Conservation (phyloP, 2,113 vertebrate genomes). For the Struthio camelus region DNA sequence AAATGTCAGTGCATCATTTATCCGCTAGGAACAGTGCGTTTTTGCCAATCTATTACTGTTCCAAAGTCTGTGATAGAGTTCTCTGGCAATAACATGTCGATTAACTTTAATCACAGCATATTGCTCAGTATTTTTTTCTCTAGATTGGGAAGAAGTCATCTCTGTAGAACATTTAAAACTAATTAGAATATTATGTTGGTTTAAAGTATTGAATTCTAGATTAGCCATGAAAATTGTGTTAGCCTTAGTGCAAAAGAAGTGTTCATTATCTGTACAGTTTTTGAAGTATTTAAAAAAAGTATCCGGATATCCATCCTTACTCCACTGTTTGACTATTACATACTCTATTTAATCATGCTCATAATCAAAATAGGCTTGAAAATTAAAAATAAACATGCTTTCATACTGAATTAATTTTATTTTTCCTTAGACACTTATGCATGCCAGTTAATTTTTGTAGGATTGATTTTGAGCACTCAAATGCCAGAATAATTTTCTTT, state of each 20-base stretch:
- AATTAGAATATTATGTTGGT: background rate
- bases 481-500: background rate
- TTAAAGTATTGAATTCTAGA: background rate
- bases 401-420: background rate
- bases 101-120: background rate
- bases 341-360: background rate
- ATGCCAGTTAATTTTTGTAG: background rate
- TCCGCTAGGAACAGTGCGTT: background rate
- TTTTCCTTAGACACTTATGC: background rate
- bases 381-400: background rate
- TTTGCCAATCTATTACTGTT: background rate
- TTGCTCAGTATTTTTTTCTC: background rate
- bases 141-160: background rate
- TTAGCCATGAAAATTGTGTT: background rate
- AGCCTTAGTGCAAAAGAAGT: background rate
- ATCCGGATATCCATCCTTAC: background rate
- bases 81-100: background rate
- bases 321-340: background rate
- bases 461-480: background rate
- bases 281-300: background rate
- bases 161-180: background rate
- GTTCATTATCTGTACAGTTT: background rate
- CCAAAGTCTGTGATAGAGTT: background rate
- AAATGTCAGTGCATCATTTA: background rate
- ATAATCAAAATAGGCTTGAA: background rate